Base-by-base conservation (phyloP, 2,888 invertebrate genomes). In the Polyommatus icarus region DNA sequence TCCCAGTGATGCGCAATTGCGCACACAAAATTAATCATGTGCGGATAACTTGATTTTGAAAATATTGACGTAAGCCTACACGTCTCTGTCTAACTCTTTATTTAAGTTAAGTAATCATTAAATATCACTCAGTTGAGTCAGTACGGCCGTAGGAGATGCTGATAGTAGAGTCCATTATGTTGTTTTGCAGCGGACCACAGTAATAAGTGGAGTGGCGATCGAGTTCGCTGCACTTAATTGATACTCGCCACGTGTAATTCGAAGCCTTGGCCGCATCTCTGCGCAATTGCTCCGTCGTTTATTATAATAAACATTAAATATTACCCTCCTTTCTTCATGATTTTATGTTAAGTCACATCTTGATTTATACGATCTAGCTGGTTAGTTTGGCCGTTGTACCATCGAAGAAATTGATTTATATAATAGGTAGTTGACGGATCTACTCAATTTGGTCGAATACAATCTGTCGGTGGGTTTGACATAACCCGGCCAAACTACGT, bases 251-350 rank as follows among this genome's bases (percentile, higher is more conserved):
- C 46, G 73, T 46, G 40, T 36, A 40, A 73, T n/a, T 20, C 10
- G 73, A 73, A 46, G 15, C 73, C 73, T 73, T 73, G 73, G 46
- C 73, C 73, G 73, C 29, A 18, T 61, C 67, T 18, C 67, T 29
- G 67, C 67, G 67, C 67, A 29, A 67, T 67, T 18, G 10, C 29
- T 32, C 0, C 10, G 15, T 29, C 29, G 18, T 67, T 29, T 67
- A 67, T 67, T 67, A 67, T 67, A 67, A 67, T 67, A 29, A 61
- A 61, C 20, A 12, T 61, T 12, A 61, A 61, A 61, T 24, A 61
- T 24, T 20, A 59, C n/a, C 3, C 24, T 10, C 24, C 61, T 24
- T 24, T 10, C 24, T 24, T 20, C 57, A 15, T 54, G 1, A 18
- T 54, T 50, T 46, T 10, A 46, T 46, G 46, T 46, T 46, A 46